phyloP scores from a whole-genome alignment of 2,888 invertebrate species.

The Caenorhabditis imperialis region DNA sequence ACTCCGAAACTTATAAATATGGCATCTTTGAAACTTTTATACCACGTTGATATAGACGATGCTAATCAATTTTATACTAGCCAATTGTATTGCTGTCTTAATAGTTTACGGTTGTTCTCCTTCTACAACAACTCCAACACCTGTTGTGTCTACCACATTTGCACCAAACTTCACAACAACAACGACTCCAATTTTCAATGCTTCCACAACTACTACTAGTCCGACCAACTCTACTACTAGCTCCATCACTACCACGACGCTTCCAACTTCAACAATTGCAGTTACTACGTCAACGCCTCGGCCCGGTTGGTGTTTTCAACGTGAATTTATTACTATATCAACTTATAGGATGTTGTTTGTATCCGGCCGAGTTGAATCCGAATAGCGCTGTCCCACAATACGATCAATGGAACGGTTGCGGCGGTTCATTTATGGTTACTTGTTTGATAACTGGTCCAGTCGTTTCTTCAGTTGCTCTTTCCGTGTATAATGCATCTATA shows the following conservation, averaged over 20 bases:
- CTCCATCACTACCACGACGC: constrained; percentile 1
- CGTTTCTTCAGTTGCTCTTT: no score
- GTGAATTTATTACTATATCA: no score
- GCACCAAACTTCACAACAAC: not conserved
- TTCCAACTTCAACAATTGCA: constrained; percentile 5
- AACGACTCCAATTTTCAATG: constrained; percentile 1
- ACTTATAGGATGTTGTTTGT: no score
- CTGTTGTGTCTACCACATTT: not conserved
- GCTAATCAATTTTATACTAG: not conserved
- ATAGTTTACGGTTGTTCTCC: constrained; percentile 24
- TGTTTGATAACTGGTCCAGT: no score
- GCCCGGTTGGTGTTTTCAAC: not conserved
- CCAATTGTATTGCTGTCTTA: not conserved
- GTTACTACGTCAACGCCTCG: not conserved
- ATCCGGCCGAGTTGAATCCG: no score
- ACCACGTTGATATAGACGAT: no score
- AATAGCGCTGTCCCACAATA: no score
- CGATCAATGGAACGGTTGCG: no score
- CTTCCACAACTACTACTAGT: not conserved
- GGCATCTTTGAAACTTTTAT: no score
- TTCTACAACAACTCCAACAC: not conserved
- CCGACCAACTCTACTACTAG: constrained; percentile 1
- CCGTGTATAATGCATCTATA: no score
- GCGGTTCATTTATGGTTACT: no score
- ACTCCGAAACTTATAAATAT: not conserved